Base-by-base conservation (phyloP, 2,797 vertebrate genomes). In the Macroramphosus scolopax region DNA sequence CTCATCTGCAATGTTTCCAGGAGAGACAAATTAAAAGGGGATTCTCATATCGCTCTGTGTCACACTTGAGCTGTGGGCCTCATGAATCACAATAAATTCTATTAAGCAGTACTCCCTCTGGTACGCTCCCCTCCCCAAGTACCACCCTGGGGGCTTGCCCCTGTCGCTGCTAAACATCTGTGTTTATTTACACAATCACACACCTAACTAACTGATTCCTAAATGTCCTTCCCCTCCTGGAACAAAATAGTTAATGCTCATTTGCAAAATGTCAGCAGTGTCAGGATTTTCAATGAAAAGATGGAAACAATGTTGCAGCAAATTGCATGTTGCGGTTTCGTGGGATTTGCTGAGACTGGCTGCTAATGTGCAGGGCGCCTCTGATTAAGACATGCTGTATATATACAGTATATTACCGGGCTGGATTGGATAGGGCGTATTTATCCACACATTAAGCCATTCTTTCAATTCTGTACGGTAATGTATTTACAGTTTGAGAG, bases 171-270 rank as follows among this genome's bases (percentile, higher is more conserved):
- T 77, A 75, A 77, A 85, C 68, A 88, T 91, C 83, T 90, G 84
- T 89, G 86, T 90, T 89, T 90, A 88, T 91, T 90, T 89, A 88
- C 83, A 86, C 86, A 88, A 86, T 89, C 84, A 83, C 78, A 81
- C 75, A 80, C 79, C 79, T 88, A 90, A 88, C 86, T 81, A 88
- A 87, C 73, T 85, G 84, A 78, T 86, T 86, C 82, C 86, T 84
- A 82, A 80, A 87, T 75, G 77, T 68, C 68, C 62, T 47, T 42
- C 63, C 66, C 67, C 53, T 73, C 56, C 46, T 31, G 63, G 49
- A 65, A 52, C 59, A 75, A 40, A 72, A 60, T 31, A 70, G 80
- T 82, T 85, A 82, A 83, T 80, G 76, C 71, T 84, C 69, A 83
- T 89, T 87, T 89, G 75, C 68, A 74, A 86, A 83, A 75, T 83